These are phyloP conservation scores for Peromyscus leucopus DNA, from an alignment of 2,113 vertebrate species.

Conservation along the genomic window DNA sequence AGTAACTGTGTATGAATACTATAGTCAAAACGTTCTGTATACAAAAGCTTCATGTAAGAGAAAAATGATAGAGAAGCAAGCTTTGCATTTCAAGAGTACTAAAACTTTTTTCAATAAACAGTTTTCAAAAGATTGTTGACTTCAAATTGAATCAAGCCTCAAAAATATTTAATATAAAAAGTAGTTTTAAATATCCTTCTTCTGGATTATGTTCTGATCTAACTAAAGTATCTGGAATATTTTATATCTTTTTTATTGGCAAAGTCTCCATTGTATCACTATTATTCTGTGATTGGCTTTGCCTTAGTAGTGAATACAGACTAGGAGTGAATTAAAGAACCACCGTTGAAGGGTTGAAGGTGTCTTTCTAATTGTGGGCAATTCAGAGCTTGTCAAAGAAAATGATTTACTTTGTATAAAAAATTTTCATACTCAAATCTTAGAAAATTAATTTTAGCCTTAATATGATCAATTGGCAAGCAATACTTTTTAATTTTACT, in stretches of 20 bases:
- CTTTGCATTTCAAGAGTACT: background rate
- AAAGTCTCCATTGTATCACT: background rate
- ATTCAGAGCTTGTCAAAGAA: background rate
- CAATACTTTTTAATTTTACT: background rate
- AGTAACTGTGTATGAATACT: background rate
- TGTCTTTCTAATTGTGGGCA: background rate
- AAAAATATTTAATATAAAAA: conserved; percentile 48
- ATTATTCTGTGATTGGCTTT: conserved; percentile 8
- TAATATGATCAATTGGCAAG: background rate
- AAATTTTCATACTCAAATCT: background rate
- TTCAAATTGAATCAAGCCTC: conserved; percentile 55
- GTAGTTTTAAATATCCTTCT: conserved; percentile 20
- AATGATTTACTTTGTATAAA: background rate
- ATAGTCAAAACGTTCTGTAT: background rate
- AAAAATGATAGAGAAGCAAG: background rate
- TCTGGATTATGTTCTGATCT: conserved; percentile 14
- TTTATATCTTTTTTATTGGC: conserved; percentile 22
- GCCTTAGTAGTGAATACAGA: conserved; percentile 5
- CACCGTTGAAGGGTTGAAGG: background rate
- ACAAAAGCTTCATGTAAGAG: background rate
- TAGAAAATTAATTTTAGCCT: conserved; percentile 38
- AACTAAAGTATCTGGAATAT: conserved; percentile 57
- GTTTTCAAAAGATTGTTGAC: conserved; percentile 41
- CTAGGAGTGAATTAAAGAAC: background rate
- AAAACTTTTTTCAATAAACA: conserved; percentile 22